Evolutionary conservation across 37 sponge, comb jelly and placozoan genomes (phyloP), one percentile per base, ranked within the genome.

Genomic region (Geodia barretti): DNA sequence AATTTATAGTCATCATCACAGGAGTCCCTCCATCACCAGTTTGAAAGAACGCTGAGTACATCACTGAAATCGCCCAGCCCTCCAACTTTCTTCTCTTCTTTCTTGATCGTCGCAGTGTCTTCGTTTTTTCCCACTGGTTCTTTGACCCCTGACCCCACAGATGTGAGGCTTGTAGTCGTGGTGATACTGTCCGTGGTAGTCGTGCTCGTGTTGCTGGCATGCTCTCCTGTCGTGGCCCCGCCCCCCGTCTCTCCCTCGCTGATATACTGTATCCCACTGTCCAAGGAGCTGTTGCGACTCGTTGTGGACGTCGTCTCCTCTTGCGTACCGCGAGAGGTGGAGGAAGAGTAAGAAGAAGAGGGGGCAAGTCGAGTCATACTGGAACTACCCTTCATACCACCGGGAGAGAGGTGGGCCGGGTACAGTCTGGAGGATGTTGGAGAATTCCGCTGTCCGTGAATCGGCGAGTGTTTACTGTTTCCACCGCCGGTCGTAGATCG

Each of bases 201-300:
- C 54, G 14, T 47, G 7, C 54, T 47, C 11, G 54, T 47, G 54
- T 47, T 47, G 54, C 11, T 47, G 11, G 54, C 14, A 47, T 14
- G 7, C 7, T 47, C 54, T 17, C 54, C 14, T 17, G 11, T 47
- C 54, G 14, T n/a, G n/a, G n/a, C 54, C 7, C 54, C 54, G 7
- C 14, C 54, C 7, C 54, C 54, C 4, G 34, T 70, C 31, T 84
- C 85, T 39, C 61, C 63, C 34, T 77, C 85, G 77, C 72, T 84
- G 43, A 41, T 42, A 63, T 76, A 84, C 85, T 84, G 85, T 60
- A 84, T 77, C 34, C 85, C 85, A 71, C 85, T 84, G 77, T 84
- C 85, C 24, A 77, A 70, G 40, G 85, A 84, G 41, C 85, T 84
- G 41, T 77, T 62, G 20, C 78, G 62, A 40, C 78, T 77, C 20